Percentiles rank a stretch among this genome's conserved stretches.
These are phyloP conservation scores for Camponotus floridanus DNA, from an alignment of 1,140 invertebrate genomes.

Conservation along the genomic window DNA sequence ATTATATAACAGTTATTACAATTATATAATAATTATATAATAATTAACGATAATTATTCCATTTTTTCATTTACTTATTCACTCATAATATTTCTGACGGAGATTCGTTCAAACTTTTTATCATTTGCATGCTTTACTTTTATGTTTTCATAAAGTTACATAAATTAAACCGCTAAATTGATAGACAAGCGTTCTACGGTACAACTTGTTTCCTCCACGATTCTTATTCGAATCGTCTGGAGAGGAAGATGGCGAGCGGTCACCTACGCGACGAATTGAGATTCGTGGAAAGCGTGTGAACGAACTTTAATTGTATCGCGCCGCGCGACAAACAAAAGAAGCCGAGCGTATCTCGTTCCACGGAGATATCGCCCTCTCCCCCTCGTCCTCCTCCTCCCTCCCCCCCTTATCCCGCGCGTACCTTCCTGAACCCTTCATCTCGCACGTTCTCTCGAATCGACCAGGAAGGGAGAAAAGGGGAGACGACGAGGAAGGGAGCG, in stretches of 20 bases:
- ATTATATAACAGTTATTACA: no score
- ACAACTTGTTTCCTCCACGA: background rate
- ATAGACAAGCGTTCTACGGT: background rate
- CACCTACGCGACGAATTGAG: constrained; percentile 50
- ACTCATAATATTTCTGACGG: background rate
- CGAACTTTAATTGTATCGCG: constrained; percentile 75
- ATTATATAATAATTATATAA: no score
- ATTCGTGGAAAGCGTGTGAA: constrained; percentile 76
- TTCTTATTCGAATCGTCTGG: background rate
- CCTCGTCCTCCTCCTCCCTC: background rate
- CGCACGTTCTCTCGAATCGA: constrained; percentile 50
- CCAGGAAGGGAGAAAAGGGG: constrained; percentile 43
- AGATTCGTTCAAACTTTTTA: background rate
- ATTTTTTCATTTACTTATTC: no score
- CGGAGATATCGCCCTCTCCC: constrained; percentile 1
- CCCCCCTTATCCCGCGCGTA: constrained; percentile 42
- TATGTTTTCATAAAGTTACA: background rate
- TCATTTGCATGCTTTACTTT: background rate
- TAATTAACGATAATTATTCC: no score
- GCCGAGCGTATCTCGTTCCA: constrained; percentile 34
- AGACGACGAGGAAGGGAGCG: background rate
- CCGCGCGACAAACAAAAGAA: constrained; percentile 70
- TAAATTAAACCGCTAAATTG: background rate
- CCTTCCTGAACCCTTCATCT: constrained; percentile 68
- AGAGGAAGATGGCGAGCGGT: background rate